phyloP scores from a whole-genome alignment of 2,797 vertebrate species.

The Neosalanx taihuensis region DNA sequence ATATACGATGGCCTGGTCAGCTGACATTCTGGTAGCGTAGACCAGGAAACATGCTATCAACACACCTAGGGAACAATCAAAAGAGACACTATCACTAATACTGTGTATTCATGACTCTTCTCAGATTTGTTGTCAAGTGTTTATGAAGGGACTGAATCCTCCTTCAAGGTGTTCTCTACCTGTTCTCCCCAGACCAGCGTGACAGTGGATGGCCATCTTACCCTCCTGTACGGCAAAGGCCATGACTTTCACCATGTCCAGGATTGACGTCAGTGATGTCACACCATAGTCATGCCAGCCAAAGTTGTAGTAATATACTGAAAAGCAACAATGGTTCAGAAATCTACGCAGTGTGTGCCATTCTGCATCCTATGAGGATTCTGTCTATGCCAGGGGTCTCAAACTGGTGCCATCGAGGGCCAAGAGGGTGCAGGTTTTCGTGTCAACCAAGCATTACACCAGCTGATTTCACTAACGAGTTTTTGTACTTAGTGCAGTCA shows the following conservation, averaged over 20 bases:
- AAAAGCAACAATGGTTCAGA: constrained; percentile 38
- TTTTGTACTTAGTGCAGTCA: too few species aligned
- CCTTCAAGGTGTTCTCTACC: constrained; percentile 66
- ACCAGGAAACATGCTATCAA: constrained; percentile 92
- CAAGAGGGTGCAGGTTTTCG: too few species aligned
- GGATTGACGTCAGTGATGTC: constrained; percentile 82
- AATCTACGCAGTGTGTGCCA: not conserved
- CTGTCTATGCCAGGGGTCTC: too few species aligned
- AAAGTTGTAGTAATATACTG: constrained; percentile 99
- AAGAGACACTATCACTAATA: not conserved
- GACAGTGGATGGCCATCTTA: constrained; percentile 92
- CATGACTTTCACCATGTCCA: constrained; percentile 98
- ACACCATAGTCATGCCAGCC: constrained; percentile 96
- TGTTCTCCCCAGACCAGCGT: constrained; percentile 95
- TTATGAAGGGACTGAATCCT: not conserved
- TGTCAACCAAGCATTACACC: too few species aligned
- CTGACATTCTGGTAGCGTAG: constrained; percentile 87
- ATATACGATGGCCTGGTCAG: constrained; percentile 90
- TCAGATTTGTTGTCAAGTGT: not conserved
- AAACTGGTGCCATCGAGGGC: too few species aligned
- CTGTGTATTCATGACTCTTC: too few species aligned
- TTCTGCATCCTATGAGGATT: not conserved
- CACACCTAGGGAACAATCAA: constrained; percentile 76
- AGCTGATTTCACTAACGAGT: too few species aligned
- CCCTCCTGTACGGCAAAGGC: constrained; percentile 93